A percentile compares a stretch with the other conserved stretches of the same genome.
phyloP scores from a whole-genome alignment of 2,888 invertebrate species.

The Orthosia gothica region DNA sequence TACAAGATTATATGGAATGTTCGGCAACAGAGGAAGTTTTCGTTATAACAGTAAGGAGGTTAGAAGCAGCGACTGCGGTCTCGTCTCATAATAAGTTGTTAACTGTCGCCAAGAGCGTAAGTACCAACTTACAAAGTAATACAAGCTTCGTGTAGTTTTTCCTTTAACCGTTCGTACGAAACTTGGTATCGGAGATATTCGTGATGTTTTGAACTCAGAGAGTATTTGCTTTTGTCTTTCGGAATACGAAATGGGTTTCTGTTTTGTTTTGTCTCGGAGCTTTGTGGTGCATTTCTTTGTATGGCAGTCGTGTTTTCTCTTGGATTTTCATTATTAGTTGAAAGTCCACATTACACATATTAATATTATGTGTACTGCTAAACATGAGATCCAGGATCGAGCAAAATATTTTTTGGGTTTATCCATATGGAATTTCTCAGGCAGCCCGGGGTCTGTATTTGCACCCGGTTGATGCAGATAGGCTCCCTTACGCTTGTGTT shows the following conservation, averaged over 20 bases:
- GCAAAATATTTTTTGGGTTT: too few species aligned
- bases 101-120: slow-evolving; percentile 63
- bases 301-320: neutral
- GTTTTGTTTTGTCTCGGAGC: slow-evolving; percentile 14
- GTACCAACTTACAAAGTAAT: slow-evolving; percentile 66
- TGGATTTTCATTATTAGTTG: neutral
- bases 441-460: too few species aligned
- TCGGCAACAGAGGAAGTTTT: slow-evolving; percentile 52
- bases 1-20: slow-evolving; percentile 39
- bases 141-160: slow-evolving; percentile 69
- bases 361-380: too few species aligned
- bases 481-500: neutral
- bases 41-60: slow-evolving; percentile 61
- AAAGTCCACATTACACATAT: too few species aligned
- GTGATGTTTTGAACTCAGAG: slow-evolving; percentile 44
- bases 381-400: too few species aligned
- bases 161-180: slow-evolving; percentile 56
- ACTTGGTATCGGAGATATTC: slow-evolving; percentile 56
- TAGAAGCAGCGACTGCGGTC: slow-evolving; percentile 64
- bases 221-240: slow-evolving; percentile 54
- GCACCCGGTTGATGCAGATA: too few species aligned
- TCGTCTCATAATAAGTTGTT: slow-evolving; percentile 72
- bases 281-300: slow-evolving; percentile 24
- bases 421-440: too few species aligned
- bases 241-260: slow-evolving; percentile 31